phyloP scores from a whole-genome alignment of 1,140 invertebrate species.

The Acromyrmex echinatior region DNA sequence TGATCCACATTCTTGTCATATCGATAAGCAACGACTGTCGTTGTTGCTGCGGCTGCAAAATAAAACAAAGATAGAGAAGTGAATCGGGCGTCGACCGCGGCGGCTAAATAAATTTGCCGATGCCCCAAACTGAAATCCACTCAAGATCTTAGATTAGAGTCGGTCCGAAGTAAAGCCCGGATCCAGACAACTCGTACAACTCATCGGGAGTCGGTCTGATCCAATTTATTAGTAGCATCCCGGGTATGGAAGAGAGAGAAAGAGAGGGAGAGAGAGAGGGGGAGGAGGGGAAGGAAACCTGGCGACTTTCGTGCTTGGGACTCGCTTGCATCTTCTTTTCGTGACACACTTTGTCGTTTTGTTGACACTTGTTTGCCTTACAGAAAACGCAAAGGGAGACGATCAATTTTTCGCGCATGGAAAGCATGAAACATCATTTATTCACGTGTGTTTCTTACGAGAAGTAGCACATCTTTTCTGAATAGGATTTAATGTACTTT shows the following conservation, averaged over 20 bases:
- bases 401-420: slow-evolving; percentile 20
- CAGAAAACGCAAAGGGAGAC: slow-evolving; percentile 45
- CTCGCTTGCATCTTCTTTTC: slow-evolving; percentile 38
- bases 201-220: slow-evolving; percentile 84
- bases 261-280: slow-evolving; percentile 8
- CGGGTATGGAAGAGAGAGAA: slow-evolving; percentile 23
- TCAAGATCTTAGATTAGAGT: slow-evolving; percentile 86
- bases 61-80: slow-evolving; percentile 40
- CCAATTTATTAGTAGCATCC: slow-evolving; percentile 84
- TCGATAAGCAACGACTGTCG: slow-evolving; percentile 5
- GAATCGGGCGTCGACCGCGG: slow-evolving; percentile 56
- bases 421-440: not conserved
- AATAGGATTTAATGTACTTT: not conserved
- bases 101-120: slow-evolving; percentile 84
- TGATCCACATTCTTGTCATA: not conserved
- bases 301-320: slow-evolving; percentile 30
- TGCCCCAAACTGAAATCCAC: slow-evolving; percentile 83
- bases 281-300: not conserved
- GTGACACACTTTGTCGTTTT: slow-evolving; percentile 62
- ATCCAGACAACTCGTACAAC: slow-evolving; percentile 84
- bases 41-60: not conserved
- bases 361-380: slow-evolving; percentile 52
- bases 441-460: slow-evolving; percentile 33
- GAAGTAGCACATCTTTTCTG: not conserved
- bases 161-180: slow-evolving; percentile 82